A percentile compares a stretch with the other conserved stretches of the same genome.
phyloP scores from a whole-genome alignment of 2,888 invertebrate genomes.

The Neuroscelio doddi region DNA sequence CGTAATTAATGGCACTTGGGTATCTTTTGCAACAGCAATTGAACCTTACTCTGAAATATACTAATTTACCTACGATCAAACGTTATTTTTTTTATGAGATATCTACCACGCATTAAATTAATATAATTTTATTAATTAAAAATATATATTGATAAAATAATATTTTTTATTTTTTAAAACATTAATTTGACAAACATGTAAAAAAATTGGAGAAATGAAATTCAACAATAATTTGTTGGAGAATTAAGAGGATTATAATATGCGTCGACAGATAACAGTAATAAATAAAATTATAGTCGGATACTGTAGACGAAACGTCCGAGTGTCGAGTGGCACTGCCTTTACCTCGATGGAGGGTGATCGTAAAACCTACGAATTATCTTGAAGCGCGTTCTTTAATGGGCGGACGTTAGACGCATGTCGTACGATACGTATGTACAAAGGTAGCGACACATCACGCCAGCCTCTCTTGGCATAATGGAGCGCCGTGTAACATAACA shows the following conservation, averaged over 20 bases:
- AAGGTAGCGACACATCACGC: slow-evolving; percentile 74
- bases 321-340: slow-evolving; percentile 15
- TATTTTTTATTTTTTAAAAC: too few relatives aligned
- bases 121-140: too few relatives aligned
- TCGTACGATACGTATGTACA: slow-evolving; percentile 84
- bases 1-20: slow-evolving; percentile 24
- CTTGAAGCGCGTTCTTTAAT: slow-evolving; percentile 66
- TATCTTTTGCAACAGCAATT: slow-evolving; percentile 18
- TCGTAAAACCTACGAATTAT: slow-evolving; percentile 68
- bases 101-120: too few relatives aligned
- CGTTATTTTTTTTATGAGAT: too few relatives aligned
- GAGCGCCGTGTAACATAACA: slow-evolving; percentile 63
- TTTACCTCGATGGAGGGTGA: slow-evolving; percentile 33
- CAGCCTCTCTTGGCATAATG: slow-evolving; percentile 60
- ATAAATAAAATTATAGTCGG: slow-evolving; percentile 45
- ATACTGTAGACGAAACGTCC: slow-evolving; percentile 13
- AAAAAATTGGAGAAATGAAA: slow-evolving; percentile 12
- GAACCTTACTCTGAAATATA: background rate
- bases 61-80: background rate
- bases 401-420: slow-evolving; percentile 71
- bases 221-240: slow-evolving; percentile 6
- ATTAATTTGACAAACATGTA: background rate
- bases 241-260: slow-evolving; percentile 16
- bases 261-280: slow-evolving; percentile 37
- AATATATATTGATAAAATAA: too few relatives aligned